These are phyloP conservation scores for Oreotragus oreotragus DNA, from an alignment of 2,113 vertebrate species.

Conservation along the genomic window DNA sequence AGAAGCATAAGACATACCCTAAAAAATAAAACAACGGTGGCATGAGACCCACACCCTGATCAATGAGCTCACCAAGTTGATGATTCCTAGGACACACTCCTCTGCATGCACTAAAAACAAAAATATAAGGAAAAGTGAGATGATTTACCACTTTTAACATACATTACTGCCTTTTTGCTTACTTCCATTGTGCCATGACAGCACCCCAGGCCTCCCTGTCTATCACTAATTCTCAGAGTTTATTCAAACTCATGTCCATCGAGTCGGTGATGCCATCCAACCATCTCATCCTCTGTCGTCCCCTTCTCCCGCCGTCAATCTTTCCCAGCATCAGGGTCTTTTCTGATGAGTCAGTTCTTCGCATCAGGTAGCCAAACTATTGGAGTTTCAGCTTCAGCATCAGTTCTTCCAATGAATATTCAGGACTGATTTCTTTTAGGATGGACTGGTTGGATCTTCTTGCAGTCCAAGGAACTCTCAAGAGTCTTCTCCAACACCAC, in stretches of 20 bases:
- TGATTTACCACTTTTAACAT: neutral
- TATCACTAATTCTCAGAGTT: neutral
- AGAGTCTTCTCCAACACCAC: neutral
- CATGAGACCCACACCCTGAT: neutral
- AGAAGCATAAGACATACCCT: neutral
- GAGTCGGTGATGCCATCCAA: neutral
- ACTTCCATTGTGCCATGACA: neutral
- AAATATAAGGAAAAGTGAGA: neutral
- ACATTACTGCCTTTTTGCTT: neutral
- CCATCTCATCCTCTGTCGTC: neutral
- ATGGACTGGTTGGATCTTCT: neutral
- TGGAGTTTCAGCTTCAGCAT: neutral
- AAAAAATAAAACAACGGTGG: neutral
- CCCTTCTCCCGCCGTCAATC: neutral
- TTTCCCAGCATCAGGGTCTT: neutral
- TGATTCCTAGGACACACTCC: neutral
- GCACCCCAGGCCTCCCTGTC: neutral
- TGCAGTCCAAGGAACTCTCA: neutral
- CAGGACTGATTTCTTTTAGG: neutral
- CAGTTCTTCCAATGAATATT: neutral
- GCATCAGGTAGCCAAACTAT: neutral
- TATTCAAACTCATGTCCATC: neutral
- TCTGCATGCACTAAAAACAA: neutral
- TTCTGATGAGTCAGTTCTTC: neutral
- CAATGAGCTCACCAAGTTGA: neutral